Conservation (phyloP, 2,888 invertebrate genomes). For the Apoda limacodes region DNA sequence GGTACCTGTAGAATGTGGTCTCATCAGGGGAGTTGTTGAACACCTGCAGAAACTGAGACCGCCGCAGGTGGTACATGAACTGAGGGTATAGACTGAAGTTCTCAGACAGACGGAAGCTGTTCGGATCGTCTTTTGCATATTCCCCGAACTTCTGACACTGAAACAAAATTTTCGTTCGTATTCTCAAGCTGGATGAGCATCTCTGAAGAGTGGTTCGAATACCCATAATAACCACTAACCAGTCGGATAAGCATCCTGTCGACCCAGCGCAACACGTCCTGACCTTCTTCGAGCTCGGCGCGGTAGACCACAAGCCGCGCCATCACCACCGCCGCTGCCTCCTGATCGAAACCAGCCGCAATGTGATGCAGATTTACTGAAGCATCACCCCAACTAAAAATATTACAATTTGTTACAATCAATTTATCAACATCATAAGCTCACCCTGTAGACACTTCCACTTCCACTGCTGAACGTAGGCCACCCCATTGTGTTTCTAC, state of each 20-base stretch:
- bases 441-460: not conserved
- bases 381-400: conserved; percentile 92
- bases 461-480: not conserved
- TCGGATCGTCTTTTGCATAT: conserved; percentile 97
- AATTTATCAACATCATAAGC: not conserved
- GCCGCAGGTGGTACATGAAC: conserved; percentile 98
- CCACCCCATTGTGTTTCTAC: no score
- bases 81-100: conserved; percentile 99
- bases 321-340: conserved; percentile 98
- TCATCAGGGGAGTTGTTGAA: conserved; percentile 99
- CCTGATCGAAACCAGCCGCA: conserved; percentile 97
- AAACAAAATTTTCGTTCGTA: no score
- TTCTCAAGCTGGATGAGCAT: no score
- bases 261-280: conserved; percentile 98
- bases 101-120: conserved; percentile 94
- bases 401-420: no score
- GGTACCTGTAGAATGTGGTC: conserved; percentile 97
- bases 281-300: conserved; percentile 95
- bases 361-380: conserved; percentile 90
- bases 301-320: conserved; percentile 95
- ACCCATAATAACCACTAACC: conserved; percentile 59
- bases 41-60: conserved; percentile 99
- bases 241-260: conserved; percentile 97
- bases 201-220: conserved; percentile 73
- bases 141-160: conserved; percentile 99